Percentiles rank a stretch among this genome's conserved stretches.
Evolutionary conservation across 2,797 vertebrate species (phyloP).

Genomic region (Centroberyx gerrardi): DNA sequence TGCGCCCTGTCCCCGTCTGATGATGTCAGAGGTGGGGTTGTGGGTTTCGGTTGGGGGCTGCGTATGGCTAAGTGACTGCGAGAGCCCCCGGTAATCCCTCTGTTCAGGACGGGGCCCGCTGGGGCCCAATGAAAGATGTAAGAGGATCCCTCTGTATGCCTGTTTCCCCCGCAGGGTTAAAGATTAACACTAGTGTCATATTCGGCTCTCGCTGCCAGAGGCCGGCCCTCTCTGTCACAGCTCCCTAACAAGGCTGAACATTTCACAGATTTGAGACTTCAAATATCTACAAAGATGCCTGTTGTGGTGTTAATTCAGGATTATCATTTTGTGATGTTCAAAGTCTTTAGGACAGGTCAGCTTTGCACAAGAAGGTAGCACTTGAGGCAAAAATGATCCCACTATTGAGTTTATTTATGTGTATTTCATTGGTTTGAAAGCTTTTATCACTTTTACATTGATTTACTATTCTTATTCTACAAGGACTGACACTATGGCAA

Average conservation of each 20-base stretch:
- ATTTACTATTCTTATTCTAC: too few species aligned
- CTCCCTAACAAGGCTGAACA: conserved; percentile 69
- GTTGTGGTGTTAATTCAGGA: conserved; percentile 4
- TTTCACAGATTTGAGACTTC: conserved; percentile 40
- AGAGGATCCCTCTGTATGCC: conserved; percentile 92
- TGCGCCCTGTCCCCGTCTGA: conserved; percentile 68
- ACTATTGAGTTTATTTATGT: neutral
- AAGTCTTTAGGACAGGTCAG: neutral
- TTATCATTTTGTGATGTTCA: neutral
- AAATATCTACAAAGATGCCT: conserved; percentile 18
- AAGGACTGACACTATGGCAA: neutral
- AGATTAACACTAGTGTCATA: conserved; percentile 97
- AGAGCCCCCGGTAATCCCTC: conserved; percentile 77
- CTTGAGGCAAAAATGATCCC: neutral
- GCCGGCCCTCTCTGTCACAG: conserved; percentile 65
- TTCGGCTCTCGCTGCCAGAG: conserved; percentile 87
- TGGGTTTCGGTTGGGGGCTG: conserved; percentile 72
- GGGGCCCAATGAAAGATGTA: conserved; percentile 94
- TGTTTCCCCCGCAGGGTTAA: conserved; percentile 89
- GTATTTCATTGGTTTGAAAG: neutral
- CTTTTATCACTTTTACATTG: neutral
- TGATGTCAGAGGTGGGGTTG: conserved; percentile 80
- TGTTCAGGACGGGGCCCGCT: conserved; percentile 88
- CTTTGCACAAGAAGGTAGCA: neutral
- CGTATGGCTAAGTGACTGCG: conserved; percentile 73